A percentile compares a stretch with the other conserved stretches of the same genome.
phyloP scores from a whole-genome alignment of 2,888 invertebrate genomes.

The Caenorhabditis angaria region DNA sequence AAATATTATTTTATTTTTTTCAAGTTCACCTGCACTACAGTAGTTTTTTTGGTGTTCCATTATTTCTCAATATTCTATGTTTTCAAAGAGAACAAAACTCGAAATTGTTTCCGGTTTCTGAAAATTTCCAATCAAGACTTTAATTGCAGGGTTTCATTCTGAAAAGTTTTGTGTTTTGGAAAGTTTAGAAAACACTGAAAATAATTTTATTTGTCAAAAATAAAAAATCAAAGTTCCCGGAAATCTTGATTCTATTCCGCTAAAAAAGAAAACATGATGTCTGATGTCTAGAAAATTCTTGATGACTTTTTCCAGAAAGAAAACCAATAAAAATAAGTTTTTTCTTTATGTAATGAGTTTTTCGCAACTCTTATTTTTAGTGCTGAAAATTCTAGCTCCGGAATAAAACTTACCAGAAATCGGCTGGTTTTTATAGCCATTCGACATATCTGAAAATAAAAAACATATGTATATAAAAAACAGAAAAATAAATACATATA shows the following conservation, averaged over 20 bases:
- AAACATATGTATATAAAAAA: neutral
- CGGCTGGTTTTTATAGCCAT: constrained; percentile 37
- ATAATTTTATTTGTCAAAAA: neutral
- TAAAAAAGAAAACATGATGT: too few relatives aligned
- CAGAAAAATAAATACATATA: neutral
- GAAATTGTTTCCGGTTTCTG: too few relatives aligned
- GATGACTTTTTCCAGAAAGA: neutral
- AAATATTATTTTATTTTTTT: too few relatives aligned
- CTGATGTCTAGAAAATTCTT: too few relatives aligned
- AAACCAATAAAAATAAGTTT: neutral
- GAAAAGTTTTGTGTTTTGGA: neutral
- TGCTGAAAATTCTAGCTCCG: too few relatives aligned
- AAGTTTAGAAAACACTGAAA: constrained; percentile 10
- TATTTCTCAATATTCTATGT: too few relatives aligned
- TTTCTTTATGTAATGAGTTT: neutral
- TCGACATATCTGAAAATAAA: constrained; percentile 23
- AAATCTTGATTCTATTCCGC: constrained; percentile 1
- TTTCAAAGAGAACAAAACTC: too few relatives aligned
- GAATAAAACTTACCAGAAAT: constrained; percentile 43
- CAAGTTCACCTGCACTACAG: too few relatives aligned
- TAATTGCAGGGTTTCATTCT: neutral
- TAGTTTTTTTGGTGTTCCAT: too few relatives aligned
- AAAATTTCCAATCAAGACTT: too few relatives aligned
- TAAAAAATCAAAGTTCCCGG: neutral
- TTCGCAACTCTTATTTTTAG: too few relatives aligned